Conservation (phyloP, 2,113 vertebrate species). For the Lophius piscatorius region DNA sequence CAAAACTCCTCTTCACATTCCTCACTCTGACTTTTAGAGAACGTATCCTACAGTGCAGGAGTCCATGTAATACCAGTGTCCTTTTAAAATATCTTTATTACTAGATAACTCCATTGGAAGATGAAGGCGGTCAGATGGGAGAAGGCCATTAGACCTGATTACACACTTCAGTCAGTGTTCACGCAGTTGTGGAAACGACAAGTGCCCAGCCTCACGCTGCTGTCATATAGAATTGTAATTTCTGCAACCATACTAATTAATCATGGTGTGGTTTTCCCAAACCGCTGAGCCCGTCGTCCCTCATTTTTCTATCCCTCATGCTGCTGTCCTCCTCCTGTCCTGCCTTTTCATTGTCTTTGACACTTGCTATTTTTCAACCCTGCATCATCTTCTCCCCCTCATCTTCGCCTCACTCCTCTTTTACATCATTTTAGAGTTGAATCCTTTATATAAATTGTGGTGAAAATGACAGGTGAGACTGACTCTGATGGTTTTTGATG, state of each 20-base stretch:
- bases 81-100: conserved; percentile 9
- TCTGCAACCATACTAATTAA: conserved; percentile 61
- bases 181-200: conserved; percentile 58
- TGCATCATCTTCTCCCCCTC: background rate
- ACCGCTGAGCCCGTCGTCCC: background rate
- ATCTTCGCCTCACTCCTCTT: background rate
- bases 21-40: too few relatives aligned
- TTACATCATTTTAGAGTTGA: conserved; percentile 20
- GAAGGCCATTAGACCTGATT: conserved; percentile 59
- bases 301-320: conserved; percentile 20
- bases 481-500: conserved; percentile 30
- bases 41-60: conserved; percentile 2
- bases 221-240: conserved; percentile 64
- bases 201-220: conserved; percentile 33
- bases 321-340: conserved; percentile 25
- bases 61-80: background rate
- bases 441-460: conserved; percentile 17
- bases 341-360: conserved; percentile 27
- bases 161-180: conserved; percentile 60
- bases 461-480: conserved; percentile 6
- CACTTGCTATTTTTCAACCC: conserved; percentile 27
- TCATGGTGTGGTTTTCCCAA: conserved; percentile 39
- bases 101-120: background rate
- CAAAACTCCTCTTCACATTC: too few relatives aligned
- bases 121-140: conserved; percentile 44